phyloP scores from a whole-genome alignment of 2,797 vertebrate genomes.

The Bufotes viridis region DNA sequence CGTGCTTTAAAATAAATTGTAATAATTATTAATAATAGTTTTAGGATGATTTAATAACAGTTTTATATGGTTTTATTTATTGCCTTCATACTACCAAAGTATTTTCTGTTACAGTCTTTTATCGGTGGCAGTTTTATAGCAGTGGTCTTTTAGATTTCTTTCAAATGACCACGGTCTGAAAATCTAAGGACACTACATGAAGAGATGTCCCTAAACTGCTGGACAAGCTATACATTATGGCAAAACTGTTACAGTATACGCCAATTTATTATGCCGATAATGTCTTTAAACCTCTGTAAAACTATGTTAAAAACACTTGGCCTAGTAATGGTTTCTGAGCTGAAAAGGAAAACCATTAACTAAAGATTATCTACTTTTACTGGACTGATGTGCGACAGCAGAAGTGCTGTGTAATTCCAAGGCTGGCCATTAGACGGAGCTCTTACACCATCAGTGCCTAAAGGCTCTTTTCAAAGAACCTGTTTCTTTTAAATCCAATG shows the following conservation, averaged over 20 bases:
- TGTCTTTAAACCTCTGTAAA: conserved; percentile 2
- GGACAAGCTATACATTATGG: not conserved
- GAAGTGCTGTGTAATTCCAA: not conserved
- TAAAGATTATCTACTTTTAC: conserved; percentile 70
- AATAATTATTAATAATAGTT: not conserved
- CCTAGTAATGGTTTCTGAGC: not conserved
- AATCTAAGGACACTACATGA: not conserved
- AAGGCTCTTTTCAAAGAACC: conserved; percentile 39
- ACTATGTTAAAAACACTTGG: not conserved
- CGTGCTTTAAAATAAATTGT: too few relatives aligned
- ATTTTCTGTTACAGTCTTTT: not conserved
- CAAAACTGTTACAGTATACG: not conserved
- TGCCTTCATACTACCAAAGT: not conserved
- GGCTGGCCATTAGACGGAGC: conserved; percentile 75
- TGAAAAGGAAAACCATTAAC: not conserved
- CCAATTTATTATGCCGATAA: not conserved
- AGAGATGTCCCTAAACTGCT: not conserved
- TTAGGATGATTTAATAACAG: not conserved
- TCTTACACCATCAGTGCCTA: conserved; percentile 66
- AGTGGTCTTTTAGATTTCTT: not conserved
- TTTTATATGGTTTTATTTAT: not conserved
- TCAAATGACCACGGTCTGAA: not conserved
- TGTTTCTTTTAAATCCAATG: conserved; percentile 41
- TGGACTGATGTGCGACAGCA: conserved; percentile 33
- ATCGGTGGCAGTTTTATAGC: not conserved